These are phyloP conservation scores for Phyllostomus discolor DNA, from an alignment of 2,113 vertebrate genomes.

Conservation along the genomic window DNA sequence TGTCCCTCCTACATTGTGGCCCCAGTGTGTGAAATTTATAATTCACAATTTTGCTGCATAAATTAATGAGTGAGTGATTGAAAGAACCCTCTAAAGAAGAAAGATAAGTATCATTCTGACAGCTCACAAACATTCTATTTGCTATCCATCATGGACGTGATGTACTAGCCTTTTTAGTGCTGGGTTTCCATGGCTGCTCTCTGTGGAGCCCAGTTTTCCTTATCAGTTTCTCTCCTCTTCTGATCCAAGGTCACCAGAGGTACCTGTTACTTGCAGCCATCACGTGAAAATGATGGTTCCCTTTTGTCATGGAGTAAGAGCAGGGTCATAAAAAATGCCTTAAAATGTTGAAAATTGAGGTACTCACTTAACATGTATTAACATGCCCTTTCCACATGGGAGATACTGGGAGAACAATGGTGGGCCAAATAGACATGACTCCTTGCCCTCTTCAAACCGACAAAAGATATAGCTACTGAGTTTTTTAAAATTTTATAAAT, in stretches of 20 bases:
- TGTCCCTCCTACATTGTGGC: neutral
- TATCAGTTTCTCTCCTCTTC: neutral
- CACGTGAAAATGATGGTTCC: fast-evolving
- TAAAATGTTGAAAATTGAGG: neutral
- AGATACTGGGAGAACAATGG: neutral
- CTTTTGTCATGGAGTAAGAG: neutral
- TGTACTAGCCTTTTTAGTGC: neutral
- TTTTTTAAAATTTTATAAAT: neutral
- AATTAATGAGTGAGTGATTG: neutral
- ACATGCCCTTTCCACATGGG: neutral
- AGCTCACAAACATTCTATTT: neutral
- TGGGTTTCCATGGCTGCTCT: neutral
- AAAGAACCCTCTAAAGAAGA: neutral
- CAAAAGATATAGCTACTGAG: neutral
- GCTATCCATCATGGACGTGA: fast-evolving
- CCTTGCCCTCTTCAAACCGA: neutral
- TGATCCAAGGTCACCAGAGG: neutral
- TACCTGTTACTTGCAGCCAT: neutral
- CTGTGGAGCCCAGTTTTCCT: neutral
- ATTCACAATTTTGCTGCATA: neutral
- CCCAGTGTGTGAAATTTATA: neutral
- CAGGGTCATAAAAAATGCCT: neutral
- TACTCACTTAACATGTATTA: neutral
- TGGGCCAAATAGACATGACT: no score
- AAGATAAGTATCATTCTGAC: neutral